A percentile compares a stretch with the other conserved stretches of the same genome.
Evolutionary conservation across 2,113 vertebrate species (phyloP).

Genomic region (Istiophorus platypterus): DNA sequence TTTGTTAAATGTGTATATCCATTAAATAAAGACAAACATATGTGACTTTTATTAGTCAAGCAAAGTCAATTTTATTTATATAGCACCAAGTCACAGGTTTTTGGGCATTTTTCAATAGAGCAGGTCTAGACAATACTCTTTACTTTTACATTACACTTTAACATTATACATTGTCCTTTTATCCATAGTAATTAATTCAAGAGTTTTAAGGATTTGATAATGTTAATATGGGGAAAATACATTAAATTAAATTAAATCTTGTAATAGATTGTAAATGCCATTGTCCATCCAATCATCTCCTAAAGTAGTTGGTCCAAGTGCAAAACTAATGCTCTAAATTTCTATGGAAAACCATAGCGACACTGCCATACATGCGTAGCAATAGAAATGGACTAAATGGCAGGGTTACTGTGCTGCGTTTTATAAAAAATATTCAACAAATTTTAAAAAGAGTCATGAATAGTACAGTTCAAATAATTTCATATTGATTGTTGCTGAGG

Average conservation of each 20-base stretch:
- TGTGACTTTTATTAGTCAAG: no score
- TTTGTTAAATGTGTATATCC: background rate
- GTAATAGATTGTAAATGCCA: background rate
- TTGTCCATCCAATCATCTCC: no score
- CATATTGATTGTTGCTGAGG: slow-evolving; percentile 59
- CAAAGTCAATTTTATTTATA: no score
- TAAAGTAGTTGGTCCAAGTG: background rate
- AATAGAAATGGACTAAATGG: background rate
- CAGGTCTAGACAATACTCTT: no score
- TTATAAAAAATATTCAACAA: slow-evolving; percentile 21
- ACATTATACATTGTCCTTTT: background rate
- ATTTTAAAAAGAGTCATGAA: slow-evolving; percentile 45
- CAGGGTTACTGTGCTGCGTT: background rate
- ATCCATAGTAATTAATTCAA: slow-evolving; percentile 1
- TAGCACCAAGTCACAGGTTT: no score
- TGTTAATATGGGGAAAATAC: background rate
- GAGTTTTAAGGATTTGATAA: background rate
- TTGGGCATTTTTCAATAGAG: no score
- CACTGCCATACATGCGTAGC: background rate
- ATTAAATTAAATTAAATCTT: background rate
- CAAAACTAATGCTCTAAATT: background rate
- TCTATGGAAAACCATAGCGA: background rate
- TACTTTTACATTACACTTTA: background rate
- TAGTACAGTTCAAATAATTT: slow-evolving; percentile 58
- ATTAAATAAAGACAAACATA: background rate